Base-by-base conservation (phyloP, 2,113 vertebrate species). In the Daubentonia madagascariensis region DNA sequence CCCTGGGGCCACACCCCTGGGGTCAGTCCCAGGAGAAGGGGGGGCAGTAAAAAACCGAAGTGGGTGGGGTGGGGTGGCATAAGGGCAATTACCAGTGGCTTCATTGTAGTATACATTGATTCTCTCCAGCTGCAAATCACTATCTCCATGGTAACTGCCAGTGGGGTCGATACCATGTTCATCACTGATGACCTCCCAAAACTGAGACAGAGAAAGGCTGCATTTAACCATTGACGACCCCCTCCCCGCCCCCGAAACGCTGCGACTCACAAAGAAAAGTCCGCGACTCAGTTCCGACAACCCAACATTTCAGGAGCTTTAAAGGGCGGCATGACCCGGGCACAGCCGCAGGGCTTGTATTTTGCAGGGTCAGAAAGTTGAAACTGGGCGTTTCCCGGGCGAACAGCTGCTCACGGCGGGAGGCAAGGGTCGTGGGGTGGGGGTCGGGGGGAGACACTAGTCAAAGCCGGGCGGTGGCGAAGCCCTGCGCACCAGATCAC, bases 31-130 rank as follows among this genome's bases (percentile, higher is more conserved):
- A 6, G 57, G 23, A 40, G 10, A 50, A 23, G 32, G 4, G 9
- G 23, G 17, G 35, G 52, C 50, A 8, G 59, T n/a, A 65, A 45
- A 78, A 37, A 78, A 30, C 32, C 16, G 12, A 70, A 70, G 40
- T 28, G 45, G 35, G 23, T 23, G 25, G 35, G 20, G 12, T 13
- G 40, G 72, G 43, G 28, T 18, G n/a, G n/a, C n/a, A n/a, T n/a
- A n/a, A 57, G 76, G 23, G n/a, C 17, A n/a, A 95, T 98, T 97
- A 99, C 99, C 99, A 9, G 99, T 98, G 40, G 99, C 99, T 98
- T 99, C 99, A 73, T 99, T 99, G 98, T 99, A 99, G 98, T 99
- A 99, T 48, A 99, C 99, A 0, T 99, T 99, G 98, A 99, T 99
- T 96, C 99, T 99, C 90, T 99, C 99, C 95, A 99, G 98, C 97